phyloP scores from a whole-genome alignment of 2,797 vertebrate species.

The Sebastes minor region DNA sequence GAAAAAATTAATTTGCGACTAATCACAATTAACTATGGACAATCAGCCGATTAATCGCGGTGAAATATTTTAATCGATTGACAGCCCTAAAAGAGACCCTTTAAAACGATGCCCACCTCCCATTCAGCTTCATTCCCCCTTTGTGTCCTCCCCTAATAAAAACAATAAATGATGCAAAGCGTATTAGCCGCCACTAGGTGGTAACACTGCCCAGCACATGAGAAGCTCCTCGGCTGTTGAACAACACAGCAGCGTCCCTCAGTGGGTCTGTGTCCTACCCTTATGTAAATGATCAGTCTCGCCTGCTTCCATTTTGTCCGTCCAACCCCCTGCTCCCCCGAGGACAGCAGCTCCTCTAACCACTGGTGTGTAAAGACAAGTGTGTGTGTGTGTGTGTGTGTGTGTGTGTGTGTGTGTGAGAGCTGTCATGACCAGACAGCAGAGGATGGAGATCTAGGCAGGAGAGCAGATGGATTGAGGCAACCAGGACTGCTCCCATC shows the following conservation, averaged over 20 bases:
- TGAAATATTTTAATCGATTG: too few species aligned
- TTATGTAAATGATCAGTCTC: slow-evolving; percentile 74
- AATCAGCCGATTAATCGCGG: too few species aligned
- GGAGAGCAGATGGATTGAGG: slow-evolving; percentile 71
- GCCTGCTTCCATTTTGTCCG: slow-evolving; percentile 67
- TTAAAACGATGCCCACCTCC: background rate
- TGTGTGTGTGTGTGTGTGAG: slow-evolving; percentile 38
- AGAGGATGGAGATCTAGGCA: slow-evolving; percentile 58
- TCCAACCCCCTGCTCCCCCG: slow-evolving; percentile 55
- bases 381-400: slow-evolving; percentile 30
- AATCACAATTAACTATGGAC: too few species aligned
- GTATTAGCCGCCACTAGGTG: slow-evolving; percentile 65
- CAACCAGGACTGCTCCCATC: slow-evolving; percentile 44
- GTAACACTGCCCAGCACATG: slow-evolving; percentile 47
- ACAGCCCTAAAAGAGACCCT: too few species aligned
- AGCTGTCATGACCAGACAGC: slow-evolving; percentile 67
- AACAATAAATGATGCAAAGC: slow-evolving; percentile 3
- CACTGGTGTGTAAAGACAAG: slow-evolving; percentile 52
- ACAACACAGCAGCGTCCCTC: slow-evolving; percentile 19
- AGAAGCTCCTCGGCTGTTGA: background rate
- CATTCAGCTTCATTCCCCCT: background rate
- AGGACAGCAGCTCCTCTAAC: slow-evolving; percentile 46
- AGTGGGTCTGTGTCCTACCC: slow-evolving; percentile 33
- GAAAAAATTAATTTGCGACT: too few species aligned
- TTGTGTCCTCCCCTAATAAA: background rate